Percentiles rank a stretch among this genome's conserved stretches.
These are phyloP conservation scores for Eira barbara DNA, from an alignment of 2,113 vertebrate genomes.

Conservation along the genomic window DNA sequence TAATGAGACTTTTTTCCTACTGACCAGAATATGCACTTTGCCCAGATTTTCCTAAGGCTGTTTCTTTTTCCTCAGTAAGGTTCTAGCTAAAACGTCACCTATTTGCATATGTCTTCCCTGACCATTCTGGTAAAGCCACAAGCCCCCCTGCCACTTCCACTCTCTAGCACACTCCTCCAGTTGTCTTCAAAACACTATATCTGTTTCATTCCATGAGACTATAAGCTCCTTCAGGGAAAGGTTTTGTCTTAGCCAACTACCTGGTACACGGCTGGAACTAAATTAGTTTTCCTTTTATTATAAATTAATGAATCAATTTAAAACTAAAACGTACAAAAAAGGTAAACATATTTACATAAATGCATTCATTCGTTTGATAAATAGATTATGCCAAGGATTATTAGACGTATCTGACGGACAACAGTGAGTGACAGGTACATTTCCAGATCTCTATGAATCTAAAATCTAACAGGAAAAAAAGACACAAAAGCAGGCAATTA, in stretches of 20 bases:
- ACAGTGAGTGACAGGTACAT: background rate
- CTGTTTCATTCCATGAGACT: background rate
- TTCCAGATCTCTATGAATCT: background rate
- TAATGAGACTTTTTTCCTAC: background rate
- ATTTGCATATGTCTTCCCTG: background rate
- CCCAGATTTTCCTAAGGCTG: background rate
- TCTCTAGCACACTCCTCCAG: background rate
- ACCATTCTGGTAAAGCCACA: background rate
- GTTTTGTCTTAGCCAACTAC: background rate
- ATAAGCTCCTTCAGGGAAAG: background rate
- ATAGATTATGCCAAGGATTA: background rate
- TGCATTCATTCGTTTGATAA: background rate
- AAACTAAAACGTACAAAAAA: conserved; percentile 40
- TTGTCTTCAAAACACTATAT: background rate
- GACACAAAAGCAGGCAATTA: background rate
- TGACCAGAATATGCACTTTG: background rate
- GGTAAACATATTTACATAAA: background rate
- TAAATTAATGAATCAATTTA: conserved; percentile 20
- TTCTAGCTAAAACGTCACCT: background rate
- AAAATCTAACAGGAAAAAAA: background rate
- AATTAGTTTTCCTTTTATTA: background rate
- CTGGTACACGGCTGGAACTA: background rate
- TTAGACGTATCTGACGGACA: background rate
- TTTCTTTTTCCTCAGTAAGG: conserved; percentile 2
- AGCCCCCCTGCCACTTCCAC: background rate